These are phyloP conservation scores for Acrocephalus arundinaceus DNA, from an alignment of 2,113 vertebrate species.

Conservation along the genomic window DNA sequence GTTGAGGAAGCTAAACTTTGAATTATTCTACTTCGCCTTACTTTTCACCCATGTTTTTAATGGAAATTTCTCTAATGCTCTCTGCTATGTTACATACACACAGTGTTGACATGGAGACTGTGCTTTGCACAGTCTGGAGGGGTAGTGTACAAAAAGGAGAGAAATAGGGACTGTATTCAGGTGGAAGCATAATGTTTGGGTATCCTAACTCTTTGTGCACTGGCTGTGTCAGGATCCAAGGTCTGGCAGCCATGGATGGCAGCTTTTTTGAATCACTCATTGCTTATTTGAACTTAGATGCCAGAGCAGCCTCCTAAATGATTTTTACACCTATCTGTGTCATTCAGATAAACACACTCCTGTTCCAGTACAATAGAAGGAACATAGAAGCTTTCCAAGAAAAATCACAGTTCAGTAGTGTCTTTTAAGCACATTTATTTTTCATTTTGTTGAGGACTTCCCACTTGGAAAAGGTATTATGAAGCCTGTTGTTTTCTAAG, in stretches of 20 bases:
- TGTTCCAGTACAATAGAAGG: constrained; percentile 22
- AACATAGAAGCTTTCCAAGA: constrained; percentile 25
- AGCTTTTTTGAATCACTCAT: not conserved
- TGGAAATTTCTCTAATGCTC: not conserved
- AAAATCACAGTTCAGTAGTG: constrained; percentile 30
- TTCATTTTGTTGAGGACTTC: constrained; percentile 35
- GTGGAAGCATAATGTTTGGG: not conserved
- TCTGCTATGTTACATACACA: not conserved
- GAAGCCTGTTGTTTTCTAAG: constrained; percentile 11
- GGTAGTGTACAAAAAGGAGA: not conserved
- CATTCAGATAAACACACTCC: constrained; percentile 44
- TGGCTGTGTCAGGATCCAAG: not conserved
- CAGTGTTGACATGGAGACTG: not conserved
- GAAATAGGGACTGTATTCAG: not conserved
- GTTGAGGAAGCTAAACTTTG: not conserved
- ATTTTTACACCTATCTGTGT: constrained; percentile 34
- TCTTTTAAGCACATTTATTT: not conserved
- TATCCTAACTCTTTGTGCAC: not conserved
- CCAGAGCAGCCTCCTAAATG: not conserved
- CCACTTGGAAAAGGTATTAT: constrained; percentile 7
- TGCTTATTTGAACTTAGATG: constrained; percentile 17
- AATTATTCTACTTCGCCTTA: not conserved
- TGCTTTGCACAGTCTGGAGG: not conserved
- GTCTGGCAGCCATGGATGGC: not conserved
- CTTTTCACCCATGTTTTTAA: not conserved